Percentiles rank a stretch among this genome's conserved stretches.
phyloP scores from a whole-genome alignment of 2,797 vertebrate genomes.

The Ammospiza maritima region DNA sequence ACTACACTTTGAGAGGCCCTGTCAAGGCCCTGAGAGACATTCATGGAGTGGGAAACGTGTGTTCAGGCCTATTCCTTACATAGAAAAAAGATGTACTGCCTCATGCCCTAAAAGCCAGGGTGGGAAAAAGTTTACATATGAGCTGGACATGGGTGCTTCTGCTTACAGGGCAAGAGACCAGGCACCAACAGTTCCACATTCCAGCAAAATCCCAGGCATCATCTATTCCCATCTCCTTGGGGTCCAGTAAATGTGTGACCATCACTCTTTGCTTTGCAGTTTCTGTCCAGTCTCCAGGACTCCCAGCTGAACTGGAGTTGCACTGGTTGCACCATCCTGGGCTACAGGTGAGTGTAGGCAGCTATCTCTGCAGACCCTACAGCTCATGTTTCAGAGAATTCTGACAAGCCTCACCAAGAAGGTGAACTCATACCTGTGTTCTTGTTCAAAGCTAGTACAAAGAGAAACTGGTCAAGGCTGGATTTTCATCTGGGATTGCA shows the following conservation, averaged over 20 bases:
- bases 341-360: constrained; percentile 84
- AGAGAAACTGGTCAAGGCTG: background rate
- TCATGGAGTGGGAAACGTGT: background rate
- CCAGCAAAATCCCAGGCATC: background rate
- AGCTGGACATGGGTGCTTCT: background rate
- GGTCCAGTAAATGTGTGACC: background rate
- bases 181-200: background rate
- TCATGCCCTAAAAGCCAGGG: background rate
- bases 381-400: too few relatives aligned
- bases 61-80: background rate
- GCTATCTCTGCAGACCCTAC: background rate
- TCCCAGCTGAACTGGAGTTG: constrained; percentile 85
- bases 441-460: background rate
- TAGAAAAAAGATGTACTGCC: background rate
- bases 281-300: constrained; percentile 82
- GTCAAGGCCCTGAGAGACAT: background rate
- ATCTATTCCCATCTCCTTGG: background rate
- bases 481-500: background rate
- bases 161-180: background rate
- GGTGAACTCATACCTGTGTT: background rate
- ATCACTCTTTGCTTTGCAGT: constrained; percentile 74
- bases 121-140: background rate
- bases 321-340: constrained; percentile 81
- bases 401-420: background rate
- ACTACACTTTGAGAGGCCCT: background rate